Conservation (phyloP, 2,888 invertebrate species). For the Pristionchus exspectatus region DNA sequence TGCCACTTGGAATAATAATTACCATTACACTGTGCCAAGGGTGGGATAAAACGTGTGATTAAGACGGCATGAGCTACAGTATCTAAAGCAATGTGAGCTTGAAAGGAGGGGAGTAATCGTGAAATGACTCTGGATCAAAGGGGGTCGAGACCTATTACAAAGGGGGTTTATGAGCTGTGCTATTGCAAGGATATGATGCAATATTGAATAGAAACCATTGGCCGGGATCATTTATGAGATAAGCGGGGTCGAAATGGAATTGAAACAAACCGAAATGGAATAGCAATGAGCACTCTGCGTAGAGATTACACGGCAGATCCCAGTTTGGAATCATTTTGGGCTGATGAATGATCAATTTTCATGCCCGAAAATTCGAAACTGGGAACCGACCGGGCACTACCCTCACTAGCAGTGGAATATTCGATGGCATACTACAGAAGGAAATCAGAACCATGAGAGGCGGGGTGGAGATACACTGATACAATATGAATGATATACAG, state of each 20-base stretch:
- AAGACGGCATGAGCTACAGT: neutral
- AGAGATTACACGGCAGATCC: neutral
- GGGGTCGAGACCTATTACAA: neutral
- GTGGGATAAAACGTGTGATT: neutral
- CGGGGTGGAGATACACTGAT: neutral
- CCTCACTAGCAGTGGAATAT: neutral
- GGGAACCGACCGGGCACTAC: conserved; percentile 12
- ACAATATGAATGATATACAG: conserved; percentile 2
- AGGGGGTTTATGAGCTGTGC: conserved; percentile 29
- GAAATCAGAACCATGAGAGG: neutral
- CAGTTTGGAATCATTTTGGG: conserved; percentile 3
- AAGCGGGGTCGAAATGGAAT: neutral
- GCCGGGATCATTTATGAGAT: neutral
- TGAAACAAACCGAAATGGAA: conserved; percentile 19
- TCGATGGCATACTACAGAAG: conserved; percentile 28
- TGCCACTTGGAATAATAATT: neutral
- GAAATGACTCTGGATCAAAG: conserved; percentile 20
- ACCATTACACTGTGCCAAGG: neutral
- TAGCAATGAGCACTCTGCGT: conserved; percentile 21
- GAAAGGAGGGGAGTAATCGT: neutral
- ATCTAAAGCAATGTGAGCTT: conserved; percentile 24
- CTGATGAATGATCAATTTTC: conserved; percentile 39
- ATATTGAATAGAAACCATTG: neutral
- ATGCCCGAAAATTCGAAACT: neutral
- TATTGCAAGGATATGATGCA: conserved; percentile 40